phyloP scores from a whole-genome alignment of 2,888 invertebrate genomes.

The Tridacna gigas region DNA sequence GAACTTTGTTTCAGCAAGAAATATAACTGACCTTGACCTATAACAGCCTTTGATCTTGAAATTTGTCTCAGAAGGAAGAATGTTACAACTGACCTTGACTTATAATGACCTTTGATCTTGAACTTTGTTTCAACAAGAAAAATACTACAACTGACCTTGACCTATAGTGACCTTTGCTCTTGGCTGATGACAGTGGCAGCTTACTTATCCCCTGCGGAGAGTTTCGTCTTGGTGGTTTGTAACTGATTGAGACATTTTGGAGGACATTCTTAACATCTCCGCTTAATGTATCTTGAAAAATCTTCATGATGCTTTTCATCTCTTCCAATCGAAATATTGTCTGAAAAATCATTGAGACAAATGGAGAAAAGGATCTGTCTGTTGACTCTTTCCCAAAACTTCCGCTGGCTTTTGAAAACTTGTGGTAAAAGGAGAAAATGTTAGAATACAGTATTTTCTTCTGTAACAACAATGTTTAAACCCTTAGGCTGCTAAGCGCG shows the following conservation, averaged over 20 bases:
- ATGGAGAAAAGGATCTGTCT: too few species aligned
- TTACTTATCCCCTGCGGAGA: conserved; percentile 47
- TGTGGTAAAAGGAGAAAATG: too few species aligned
- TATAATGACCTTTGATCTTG: conserved; percentile 8
- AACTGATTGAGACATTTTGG: conserved; percentile 59
- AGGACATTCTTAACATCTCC: conserved; percentile 74
- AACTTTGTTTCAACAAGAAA: background rate
- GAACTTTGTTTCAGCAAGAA: too few species aligned
- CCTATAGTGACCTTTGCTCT: conserved; percentile 11
- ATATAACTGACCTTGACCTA: too few species aligned
- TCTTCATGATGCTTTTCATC: conserved; percentile 72
- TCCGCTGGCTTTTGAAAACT: too few species aligned
- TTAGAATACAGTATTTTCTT: too few species aligned
- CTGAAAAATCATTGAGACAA: conserved; percentile 56
- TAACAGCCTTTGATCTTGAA: background rate
- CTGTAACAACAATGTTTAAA: too few species aligned
- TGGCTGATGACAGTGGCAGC: conserved; percentile 1
- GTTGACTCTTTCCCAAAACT: too few species aligned
- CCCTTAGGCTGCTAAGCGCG: too few species aligned
- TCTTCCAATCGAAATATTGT: conserved; percentile 74
- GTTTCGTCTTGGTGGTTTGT: conserved; percentile 28
- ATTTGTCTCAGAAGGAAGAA: too few species aligned
- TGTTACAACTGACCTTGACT: conserved; percentile 8
- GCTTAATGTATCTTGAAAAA: conserved; percentile 73
- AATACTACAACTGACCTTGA: conserved; percentile 18